phyloP scores from a whole-genome alignment of 2,797 vertebrate species.

The Salarias fasciatus region DNA sequence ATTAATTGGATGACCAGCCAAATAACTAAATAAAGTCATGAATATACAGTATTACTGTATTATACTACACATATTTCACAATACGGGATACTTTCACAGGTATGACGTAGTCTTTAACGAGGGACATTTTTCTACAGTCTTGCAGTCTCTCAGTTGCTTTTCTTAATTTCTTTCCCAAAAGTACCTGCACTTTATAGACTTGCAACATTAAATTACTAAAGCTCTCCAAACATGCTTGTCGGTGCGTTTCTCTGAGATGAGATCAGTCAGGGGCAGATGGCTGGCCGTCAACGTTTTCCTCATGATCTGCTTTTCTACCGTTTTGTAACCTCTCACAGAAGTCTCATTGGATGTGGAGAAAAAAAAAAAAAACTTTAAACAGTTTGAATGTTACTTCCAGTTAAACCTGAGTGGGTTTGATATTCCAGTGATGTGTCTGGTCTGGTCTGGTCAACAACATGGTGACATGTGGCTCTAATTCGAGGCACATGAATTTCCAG shows the following conservation, averaged over 20 bases:
- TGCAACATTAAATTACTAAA: neutral
- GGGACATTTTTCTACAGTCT: neutral
- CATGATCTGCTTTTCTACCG: neutral
- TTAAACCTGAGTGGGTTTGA: slow-evolving; percentile 86
- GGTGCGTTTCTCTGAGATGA: slow-evolving; percentile 12
- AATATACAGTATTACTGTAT: no score
- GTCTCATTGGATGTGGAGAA: slow-evolving; percentile 77
- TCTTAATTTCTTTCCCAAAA: neutral
- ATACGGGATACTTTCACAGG: neutral
- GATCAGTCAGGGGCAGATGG: slow-evolving; percentile 4
- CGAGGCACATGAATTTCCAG: slow-evolving; percentile 92
- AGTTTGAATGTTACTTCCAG: slow-evolving; percentile 91
- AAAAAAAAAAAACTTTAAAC: slow-evolving; percentile 87
- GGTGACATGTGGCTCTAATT: slow-evolving; percentile 95
- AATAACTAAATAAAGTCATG: no score
- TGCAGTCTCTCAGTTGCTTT: neutral
- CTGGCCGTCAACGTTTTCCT: slow-evolving; percentile 4
- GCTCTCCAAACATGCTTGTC: neutral
- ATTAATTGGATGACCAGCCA: no score
- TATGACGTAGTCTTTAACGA: neutral
- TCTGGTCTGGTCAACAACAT: slow-evolving; percentile 86
- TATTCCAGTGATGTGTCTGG: slow-evolving; percentile 88
- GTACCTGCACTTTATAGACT: neutral
- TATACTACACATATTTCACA: no score
- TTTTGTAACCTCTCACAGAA: slow-evolving; percentile 21